Conservation (phyloP, 2,888 invertebrate genomes). For the Galerucella nymphaeae region DNA sequence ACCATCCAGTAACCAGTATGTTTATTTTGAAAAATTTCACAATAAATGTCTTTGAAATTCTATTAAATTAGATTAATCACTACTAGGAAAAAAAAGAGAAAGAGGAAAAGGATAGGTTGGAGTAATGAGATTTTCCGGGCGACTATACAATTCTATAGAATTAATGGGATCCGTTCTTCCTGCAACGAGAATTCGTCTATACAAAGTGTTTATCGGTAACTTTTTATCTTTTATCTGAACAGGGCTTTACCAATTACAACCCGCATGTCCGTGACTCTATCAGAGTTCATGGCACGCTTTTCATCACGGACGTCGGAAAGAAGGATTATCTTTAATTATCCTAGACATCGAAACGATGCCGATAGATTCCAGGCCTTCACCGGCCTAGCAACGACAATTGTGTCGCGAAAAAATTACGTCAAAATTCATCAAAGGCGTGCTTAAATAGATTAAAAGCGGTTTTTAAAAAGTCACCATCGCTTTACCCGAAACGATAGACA, state of each 20-base stretch:
- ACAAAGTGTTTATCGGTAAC: conserved; percentile 33
- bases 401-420: conserved; percentile 19
- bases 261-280: conserved; percentile 60
- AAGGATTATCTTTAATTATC: conserved; percentile 64
- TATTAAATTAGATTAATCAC: not conserved
- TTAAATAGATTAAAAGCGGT: not conserved
- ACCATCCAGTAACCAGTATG: no score
- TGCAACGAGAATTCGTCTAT: conserved; percentile 35
- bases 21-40: no score
- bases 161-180: conserved; percentile 33
- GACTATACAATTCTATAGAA: conserved; percentile 29
- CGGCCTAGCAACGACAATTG: conserved; percentile 31
- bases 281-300: conserved; percentile 57
- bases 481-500: no score
- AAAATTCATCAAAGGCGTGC: conserved; percentile 13
- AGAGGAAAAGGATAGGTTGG: conserved; percentile 17
- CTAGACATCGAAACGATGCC: conserved; percentile 53
- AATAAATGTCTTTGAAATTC: no score
- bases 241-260: conserved; percentile 54
- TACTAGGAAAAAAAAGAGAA: not conserved
- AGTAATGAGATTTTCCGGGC: conserved; percentile 29
- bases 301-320: conserved; percentile 59
- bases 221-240: conserved; percentile 42
- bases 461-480: not conserved
- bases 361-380: not conserved